Percentiles rank a stretch among this genome's conserved stretches.
phyloP scores from a whole-genome alignment of 2,797 vertebrate genomes.

The Bryconaethiops microstoma region DNA sequence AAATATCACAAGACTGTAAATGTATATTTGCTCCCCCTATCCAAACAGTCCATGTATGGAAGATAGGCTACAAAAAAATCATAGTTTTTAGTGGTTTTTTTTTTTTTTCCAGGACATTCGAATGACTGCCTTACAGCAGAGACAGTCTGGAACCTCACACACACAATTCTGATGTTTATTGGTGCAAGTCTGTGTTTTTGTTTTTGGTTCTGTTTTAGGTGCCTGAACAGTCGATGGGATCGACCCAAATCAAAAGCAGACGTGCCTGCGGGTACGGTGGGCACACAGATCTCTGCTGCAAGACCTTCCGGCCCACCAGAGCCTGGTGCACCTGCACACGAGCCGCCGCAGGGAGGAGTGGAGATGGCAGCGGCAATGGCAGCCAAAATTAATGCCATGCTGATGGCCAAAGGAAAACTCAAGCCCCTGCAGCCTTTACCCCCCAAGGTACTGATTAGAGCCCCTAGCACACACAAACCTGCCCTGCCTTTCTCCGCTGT shows the following conservation, averaged over 20 bases:
- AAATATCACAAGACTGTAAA: too few species aligned
- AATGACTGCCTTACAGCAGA: too few species aligned
- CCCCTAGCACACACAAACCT: too few species aligned
- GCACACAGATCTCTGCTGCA: constrained; percentile 8
- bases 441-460: constrained; percentile 69
- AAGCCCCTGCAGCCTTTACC: constrained; percentile 78
- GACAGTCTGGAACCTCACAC: too few species aligned
- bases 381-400: constrained; percentile 84
- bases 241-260: constrained; percentile 68
- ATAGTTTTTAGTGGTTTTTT: too few species aligned
- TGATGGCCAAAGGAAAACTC: constrained; percentile 85
- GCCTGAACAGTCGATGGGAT: constrained; percentile 80
- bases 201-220: constrained; percentile 62
- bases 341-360: constrained; percentile 71
- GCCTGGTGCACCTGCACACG: neutral
- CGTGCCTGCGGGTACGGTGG: constrained; percentile 45
- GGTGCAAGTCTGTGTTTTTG: neutral
- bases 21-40: too few species aligned
- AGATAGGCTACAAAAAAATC: too few species aligned
- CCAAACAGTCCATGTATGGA: too few species aligned
- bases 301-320: neutral
- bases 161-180: too few species aligned
- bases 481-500: too few species aligned
- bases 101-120: too few species aligned
- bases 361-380: constrained; percentile 83